Conservation (phyloP, 30 jellyfish, hydroid and myxozoan species). For the Aurelia aurita region DNA sequence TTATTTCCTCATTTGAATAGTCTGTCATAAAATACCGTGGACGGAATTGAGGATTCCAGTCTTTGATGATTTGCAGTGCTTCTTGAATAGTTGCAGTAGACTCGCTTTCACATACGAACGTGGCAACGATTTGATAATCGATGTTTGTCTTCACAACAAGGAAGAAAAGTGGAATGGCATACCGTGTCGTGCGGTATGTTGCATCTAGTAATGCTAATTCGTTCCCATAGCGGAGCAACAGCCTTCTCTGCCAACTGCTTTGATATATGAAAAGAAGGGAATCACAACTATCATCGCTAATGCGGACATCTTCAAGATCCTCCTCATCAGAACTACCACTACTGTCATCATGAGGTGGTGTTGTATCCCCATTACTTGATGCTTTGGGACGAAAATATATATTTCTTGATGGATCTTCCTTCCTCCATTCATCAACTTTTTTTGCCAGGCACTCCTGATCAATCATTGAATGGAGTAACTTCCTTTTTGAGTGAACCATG, state of each 20-base stretch:
- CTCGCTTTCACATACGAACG: not conserved
- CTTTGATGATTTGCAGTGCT: not conserved
- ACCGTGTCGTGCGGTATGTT: not conserved
- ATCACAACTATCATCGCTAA: not conserved
- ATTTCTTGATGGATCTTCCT: not conserved
- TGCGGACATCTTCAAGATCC: not conserved
- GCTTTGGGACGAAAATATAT: constrained; percentile 22
- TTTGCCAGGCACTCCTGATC: constrained; percentile 24
- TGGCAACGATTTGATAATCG: not conserved
- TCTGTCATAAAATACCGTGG: not conserved
- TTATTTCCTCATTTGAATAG: too few species aligned
- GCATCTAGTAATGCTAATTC: not conserved
- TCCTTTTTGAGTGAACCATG: not conserved
- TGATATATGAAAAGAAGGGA: not conserved
- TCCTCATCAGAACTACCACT: not conserved
- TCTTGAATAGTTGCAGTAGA: not conserved
- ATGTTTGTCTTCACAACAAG: not conserved
- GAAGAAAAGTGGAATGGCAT: not conserved
- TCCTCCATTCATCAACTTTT: constrained; percentile 16
- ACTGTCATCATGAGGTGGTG: not conserved
- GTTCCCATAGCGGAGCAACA: constrained; percentile 2
- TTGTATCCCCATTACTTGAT: not conserved
- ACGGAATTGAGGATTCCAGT: not conserved
- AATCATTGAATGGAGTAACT: not conserved
- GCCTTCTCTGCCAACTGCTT: not conserved